A percentile compares a stretch with the other conserved stretches of the same genome.
Evolutionary conservation across 2,113 vertebrate species (phyloP).

Genomic region (Erythrolamprus reginae): DNA sequence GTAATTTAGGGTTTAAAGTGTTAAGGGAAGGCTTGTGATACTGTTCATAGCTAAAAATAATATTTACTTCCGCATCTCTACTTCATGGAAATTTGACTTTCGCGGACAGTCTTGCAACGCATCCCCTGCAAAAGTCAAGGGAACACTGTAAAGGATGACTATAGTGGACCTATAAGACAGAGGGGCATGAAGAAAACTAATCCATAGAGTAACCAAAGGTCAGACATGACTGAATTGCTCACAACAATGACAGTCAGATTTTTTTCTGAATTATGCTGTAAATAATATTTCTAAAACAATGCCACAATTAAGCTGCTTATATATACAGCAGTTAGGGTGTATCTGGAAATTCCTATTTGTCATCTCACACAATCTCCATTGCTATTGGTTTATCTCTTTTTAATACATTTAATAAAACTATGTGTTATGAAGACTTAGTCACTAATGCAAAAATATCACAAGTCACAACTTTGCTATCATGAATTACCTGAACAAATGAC

Average conservation of each 20-base stretch:
- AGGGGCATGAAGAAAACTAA: background rate
- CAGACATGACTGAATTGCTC: background rate
- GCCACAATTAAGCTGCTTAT: slow-evolving; percentile 48
- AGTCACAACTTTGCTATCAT: background rate
- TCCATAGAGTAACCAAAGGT: background rate
- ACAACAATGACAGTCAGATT: background rate
- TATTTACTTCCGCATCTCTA: too few species aligned
- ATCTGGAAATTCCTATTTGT: slow-evolving; percentile 16
- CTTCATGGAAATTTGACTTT: too few species aligned
- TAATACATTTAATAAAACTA: background rate
- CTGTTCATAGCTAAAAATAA: too few species aligned
- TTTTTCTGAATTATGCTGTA: slow-evolving; percentile 11
- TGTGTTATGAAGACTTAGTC: background rate
- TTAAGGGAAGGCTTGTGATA: too few species aligned
- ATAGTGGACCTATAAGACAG: background rate
- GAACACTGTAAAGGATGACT: background rate
- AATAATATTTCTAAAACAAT: accelerated
- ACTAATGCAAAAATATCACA: background rate
- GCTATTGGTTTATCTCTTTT: background rate
- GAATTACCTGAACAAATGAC: slow-evolving; percentile 36
- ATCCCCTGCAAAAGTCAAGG: too few species aligned
- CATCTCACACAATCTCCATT: slow-evolving; percentile 47
- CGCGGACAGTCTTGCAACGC: too few species aligned
- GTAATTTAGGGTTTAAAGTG: too few species aligned
- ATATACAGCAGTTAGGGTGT: slow-evolving; percentile 33